phyloP scores from a whole-genome alignment of 2,113 vertebrate genomes.

The Nicator chloris region DNA sequence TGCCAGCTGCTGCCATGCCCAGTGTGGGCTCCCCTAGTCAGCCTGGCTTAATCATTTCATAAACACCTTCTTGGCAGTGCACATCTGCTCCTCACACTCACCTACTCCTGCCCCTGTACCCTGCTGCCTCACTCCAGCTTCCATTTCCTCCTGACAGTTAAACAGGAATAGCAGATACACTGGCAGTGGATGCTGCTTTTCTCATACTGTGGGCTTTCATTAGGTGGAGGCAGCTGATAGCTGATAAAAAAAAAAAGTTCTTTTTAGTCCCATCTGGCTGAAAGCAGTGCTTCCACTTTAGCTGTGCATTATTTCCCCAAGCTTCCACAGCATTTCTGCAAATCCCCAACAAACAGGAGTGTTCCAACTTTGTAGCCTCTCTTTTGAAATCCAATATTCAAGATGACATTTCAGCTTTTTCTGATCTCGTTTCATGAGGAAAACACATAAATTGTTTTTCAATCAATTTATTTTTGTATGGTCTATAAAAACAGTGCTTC shows the following conservation, averaged over 20 bases:
- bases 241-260: not conserved
- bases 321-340: not conserved
- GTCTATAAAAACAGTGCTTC: not conserved
- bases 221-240: not conserved
- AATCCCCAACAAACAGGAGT: not conserved
- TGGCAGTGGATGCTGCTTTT: not conserved
- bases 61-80: not conserved
- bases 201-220: not conserved
- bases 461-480: not conserved
- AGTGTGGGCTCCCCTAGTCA: not conserved
- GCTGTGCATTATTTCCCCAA: not conserved
- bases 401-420: not conserved
- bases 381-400: not conserved
- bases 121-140: not conserved
- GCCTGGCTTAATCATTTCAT: not conserved
- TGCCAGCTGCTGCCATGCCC: not conserved
- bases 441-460: not conserved
- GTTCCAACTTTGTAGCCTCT: not conserved
- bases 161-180: not conserved
- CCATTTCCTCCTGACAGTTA: not conserved
- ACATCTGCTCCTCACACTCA: not conserved
- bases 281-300: not conserved
- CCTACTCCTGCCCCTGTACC: not conserved
- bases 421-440: not conserved
- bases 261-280: not conserved